Evolutionary conservation across 2,113 vertebrate species (phyloP), one percentile per base, ranked within the genome.

Genomic region (Psilopogon haemacephalus): DNA sequence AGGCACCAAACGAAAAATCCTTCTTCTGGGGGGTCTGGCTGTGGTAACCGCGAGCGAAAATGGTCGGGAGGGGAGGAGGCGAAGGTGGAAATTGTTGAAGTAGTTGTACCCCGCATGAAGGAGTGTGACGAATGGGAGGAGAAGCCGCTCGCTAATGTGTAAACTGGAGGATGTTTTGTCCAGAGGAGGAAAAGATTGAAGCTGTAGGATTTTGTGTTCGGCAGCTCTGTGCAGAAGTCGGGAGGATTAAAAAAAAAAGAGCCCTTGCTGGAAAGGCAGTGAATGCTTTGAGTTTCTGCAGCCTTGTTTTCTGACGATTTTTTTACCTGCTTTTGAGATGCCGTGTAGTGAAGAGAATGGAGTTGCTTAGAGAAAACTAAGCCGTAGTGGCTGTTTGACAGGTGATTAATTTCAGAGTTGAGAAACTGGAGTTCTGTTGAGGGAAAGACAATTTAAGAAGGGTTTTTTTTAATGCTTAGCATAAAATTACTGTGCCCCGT

Each of bases 391-490:
- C 30, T 56, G 42, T 73, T 91, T 95, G 90, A 94, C 89, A 94
- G 72, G 83, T 81, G 83, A 94, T 93, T 90, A 70, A 87, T 92
- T 76, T 85, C 13, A 11, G 62, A 75, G 78, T 89, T 87, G 58
- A 67, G 78, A 67, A 64, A 35, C n/a, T 37, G 38, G 65, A 84
- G 77, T 89, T 83, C 21, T 37, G 0, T 21, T 15, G 50, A 13
- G 50, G 4, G 2, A 27, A 11, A 42, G 24, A 18, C 52, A 19
- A 30, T 58, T 42, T 44, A 33, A 52, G 48, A 84, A 28, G 27
- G 12, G 5, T 64, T 1, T 44, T 40, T n/a, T 38, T 11, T 44
- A 21, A 6, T 16, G 23, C 23, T 79, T 42, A 33, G 9, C 58
- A 24, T 80, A 33, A 82, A 82, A 50, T 17, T 18, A 1, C 40